A percentile compares a stretch with the other conserved stretches of the same genome.
phyloP scores from a whole-genome alignment of 1,140 invertebrate species.

The Tyrophagus putrescentiae region DNA sequence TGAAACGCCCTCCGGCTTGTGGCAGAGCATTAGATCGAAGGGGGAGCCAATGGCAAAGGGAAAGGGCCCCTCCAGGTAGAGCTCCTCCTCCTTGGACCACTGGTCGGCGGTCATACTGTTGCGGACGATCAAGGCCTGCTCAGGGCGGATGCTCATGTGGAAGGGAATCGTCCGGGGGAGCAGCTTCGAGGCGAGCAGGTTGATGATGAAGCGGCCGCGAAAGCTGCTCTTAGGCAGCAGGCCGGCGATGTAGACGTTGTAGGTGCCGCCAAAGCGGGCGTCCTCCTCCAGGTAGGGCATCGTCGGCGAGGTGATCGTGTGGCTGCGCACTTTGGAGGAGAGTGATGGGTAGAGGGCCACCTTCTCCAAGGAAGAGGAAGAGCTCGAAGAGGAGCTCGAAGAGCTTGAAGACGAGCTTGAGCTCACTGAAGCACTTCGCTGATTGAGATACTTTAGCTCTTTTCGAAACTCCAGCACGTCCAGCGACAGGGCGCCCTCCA shows the following conservation, averaged over 20 bases:
- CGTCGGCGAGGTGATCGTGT: not conserved
- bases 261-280: not conserved
- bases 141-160: constrained; percentile 7
- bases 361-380: not conserved
- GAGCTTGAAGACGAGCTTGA: not conserved
- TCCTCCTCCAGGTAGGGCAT: constrained; percentile 1
- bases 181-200: not conserved
- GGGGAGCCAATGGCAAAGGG: constrained; percentile 1
- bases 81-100: not conserved
- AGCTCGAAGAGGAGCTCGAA: not conserved
- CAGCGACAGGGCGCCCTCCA: not conserved
- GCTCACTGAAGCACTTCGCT: too few relatives aligned
- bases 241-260: constrained; percentile 7
- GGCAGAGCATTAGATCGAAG: constrained; percentile 9
- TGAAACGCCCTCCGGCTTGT: not conserved
- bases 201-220: not conserved
- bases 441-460: not conserved
- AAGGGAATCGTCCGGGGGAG: not conserved
- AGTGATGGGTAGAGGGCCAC: not conserved
- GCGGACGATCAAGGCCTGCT: not conserved
- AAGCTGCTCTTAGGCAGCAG: not conserved
- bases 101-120: not conserved
- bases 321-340: not conserved
- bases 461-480: constrained; percentile 9
- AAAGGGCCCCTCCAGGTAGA: not conserved